A percentile compares a stretch with the other conserved stretches of the same genome.
phyloP scores from a whole-genome alignment of 2,888 invertebrate species.

The Philaethria dido region DNA sequence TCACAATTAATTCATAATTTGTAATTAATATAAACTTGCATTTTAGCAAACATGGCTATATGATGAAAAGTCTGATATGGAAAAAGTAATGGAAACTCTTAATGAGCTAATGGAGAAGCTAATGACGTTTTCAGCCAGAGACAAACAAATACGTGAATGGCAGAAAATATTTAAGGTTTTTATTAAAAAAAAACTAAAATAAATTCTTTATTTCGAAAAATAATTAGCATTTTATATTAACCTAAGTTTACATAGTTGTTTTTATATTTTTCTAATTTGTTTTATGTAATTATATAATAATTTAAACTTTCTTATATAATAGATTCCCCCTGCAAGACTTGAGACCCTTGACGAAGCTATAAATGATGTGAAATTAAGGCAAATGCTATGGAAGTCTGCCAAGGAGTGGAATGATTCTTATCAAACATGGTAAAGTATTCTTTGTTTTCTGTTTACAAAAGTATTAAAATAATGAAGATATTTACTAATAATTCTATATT shows the following conservation, averaged over 20 bases:
- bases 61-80: constrained; percentile 88
- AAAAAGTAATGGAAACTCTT: constrained; percentile 86
- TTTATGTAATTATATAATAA: neutral
- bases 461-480: neutral
- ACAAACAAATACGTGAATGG: constrained; percentile 90
- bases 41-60: constrained; percentile 89
- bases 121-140: constrained; percentile 85
- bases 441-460: too few species aligned
- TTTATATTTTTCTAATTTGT: too few species aligned
- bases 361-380: constrained; percentile 90
- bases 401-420: constrained; percentile 89
- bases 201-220: neutral
- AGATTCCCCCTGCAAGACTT: constrained; percentile 93
- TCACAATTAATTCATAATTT: too few species aligned
- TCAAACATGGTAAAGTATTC: constrained; percentile 25
- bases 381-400: constrained; percentile 91
- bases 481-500: neutral
- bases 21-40: neutral
- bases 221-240: too few species aligned
- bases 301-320: neutral
- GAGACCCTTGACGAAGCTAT: constrained; percentile 92
- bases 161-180: constrained; percentile 93
- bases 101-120: constrained; percentile 86
- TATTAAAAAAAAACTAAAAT: neutral
- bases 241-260: too few species aligned